Conservation (phyloP, 2,888 invertebrate genomes). For the Sinelater perroti region DNA sequence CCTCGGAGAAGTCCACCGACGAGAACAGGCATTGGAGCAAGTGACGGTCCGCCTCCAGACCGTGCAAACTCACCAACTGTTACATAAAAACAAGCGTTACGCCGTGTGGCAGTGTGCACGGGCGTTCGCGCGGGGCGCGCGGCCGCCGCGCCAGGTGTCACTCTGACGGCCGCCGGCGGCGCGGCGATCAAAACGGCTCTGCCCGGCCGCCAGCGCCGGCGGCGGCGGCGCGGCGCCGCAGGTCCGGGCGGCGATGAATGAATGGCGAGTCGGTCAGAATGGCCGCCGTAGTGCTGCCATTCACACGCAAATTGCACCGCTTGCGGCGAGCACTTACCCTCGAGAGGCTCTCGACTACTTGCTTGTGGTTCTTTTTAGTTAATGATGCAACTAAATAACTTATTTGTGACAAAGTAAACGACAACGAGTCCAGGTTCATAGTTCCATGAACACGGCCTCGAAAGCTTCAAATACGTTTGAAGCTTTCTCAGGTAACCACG, state of each 20-base stretch:
- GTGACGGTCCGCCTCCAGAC: constrained; percentile 97
- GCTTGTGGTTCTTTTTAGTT: constrained; percentile 94
- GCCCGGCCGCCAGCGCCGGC: constrained; percentile 45
- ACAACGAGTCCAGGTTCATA: constrained; percentile 99
- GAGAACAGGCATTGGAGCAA: constrained; percentile 94
- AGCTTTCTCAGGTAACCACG: constrained; percentile 86
- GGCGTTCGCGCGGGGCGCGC: too few species aligned
- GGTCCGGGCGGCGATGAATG: constrained; percentile 31
- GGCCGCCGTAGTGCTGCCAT: constrained; percentile 26
- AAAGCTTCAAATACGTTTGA: constrained; percentile 95
- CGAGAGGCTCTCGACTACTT: constrained; percentile 86
- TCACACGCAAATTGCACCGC: constrained; percentile 3
- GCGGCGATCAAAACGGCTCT: constrained; percentile 56
- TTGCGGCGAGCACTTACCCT: constrained; percentile 73
- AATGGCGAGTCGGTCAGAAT: constrained; percentile 38
- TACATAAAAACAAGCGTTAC: constrained; percentile 58
- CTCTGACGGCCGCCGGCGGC: too few species aligned
- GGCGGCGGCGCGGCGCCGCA: constrained; percentile 31
- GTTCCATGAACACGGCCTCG: constrained; percentile 86
- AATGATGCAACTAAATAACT: constrained; percentile 95
- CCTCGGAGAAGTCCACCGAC: constrained; percentile 82
- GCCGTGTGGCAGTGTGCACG: too few species aligned
- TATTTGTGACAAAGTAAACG: constrained; percentile 98
- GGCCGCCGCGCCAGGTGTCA: too few species aligned
- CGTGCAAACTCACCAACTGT: constrained; percentile 89